phyloP scores from a whole-genome alignment of 1,140 invertebrate species.

The Anastrepha ludens region DNA sequence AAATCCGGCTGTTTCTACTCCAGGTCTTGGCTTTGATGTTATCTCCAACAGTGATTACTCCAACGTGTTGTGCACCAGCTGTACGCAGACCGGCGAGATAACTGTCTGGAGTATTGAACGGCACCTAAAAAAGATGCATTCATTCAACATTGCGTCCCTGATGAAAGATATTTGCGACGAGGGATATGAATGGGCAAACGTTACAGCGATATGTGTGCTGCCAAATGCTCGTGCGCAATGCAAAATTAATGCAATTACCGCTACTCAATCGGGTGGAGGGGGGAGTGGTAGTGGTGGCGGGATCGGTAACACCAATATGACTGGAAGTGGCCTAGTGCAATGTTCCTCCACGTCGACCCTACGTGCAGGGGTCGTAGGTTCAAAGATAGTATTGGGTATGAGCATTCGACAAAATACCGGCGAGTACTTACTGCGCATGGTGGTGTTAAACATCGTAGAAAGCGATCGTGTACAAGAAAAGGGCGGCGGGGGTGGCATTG shows the following conservation, averaged over 20 bases:
- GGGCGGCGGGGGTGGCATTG: conserved; percentile 53
- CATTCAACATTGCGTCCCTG: conserved; percentile 65
- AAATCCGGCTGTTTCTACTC: conserved; percentile 82
- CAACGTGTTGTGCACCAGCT: conserved; percentile 82
- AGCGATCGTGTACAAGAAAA: conserved; percentile 64
- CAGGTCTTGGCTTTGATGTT: conserved; percentile 74
- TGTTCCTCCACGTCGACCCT: conserved; percentile 70
- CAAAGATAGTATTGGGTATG: conserved; percentile 69
- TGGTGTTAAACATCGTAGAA: conserved; percentile 69
- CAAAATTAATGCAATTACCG: conserved; percentile 69
- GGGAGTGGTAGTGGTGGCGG: conserved; percentile 36
- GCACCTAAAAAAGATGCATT: conserved; percentile 77
- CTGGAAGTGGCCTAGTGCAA: conserved; percentile 57
- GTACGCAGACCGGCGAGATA: conserved; percentile 76
- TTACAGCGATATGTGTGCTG: conserved; percentile 70
- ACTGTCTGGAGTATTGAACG: conserved; percentile 84
- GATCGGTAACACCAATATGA: background rate
- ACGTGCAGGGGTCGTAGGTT: conserved; percentile 71
- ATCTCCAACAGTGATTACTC: conserved; percentile 79
- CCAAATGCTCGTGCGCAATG: conserved; percentile 67
- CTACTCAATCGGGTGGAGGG: conserved; percentile 60
- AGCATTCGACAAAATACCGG: conserved; percentile 69
- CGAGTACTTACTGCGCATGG: conserved; percentile 68
- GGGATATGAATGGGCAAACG: conserved; percentile 65
- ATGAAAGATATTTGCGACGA: conserved; percentile 70